Base-by-base conservation (phyloP, 2,888 invertebrate genomes). In the Galeruca laticollis region DNA sequence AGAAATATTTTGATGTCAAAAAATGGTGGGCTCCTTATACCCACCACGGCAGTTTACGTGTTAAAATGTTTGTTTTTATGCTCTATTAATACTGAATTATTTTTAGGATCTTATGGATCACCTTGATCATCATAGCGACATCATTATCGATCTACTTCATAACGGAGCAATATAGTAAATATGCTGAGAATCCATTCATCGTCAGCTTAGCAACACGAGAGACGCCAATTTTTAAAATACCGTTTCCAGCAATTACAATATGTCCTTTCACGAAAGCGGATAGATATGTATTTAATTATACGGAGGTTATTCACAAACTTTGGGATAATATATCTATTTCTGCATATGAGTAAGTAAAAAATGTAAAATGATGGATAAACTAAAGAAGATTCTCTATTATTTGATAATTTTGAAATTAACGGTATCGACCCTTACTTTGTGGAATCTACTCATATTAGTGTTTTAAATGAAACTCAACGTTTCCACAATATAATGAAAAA, bases 181-280 rank as follows among this genome's bases (percentile, higher is more conserved):
- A 92, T 92, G 88, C 90, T 69, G 88, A 88, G 70, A 91, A 89
- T 79, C 93, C 93, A 0, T 92, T 93, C 0, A 92, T 92, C 77
- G 92, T 92, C 3, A 92, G 90, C 79, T 92, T 92, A 79, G 91
- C 92, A 1, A 92, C 92, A 80, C 90, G 89, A 62, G 89, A 91
- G 0, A 92, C 91, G 10, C 89, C 89, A 1, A 88, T 90, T 64
- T 90, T 89, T 88, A 87, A 88, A 82, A 89, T 90, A 57, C 84
- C 84, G 5, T 84, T 84, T 78, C 84, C 84, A 8, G 82, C 84
- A 4, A 80, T 84, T 3, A 84, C 84, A 1, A 80, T 84, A 67
- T 84, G 84, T 70, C 79, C 79, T 1, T 57, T 56, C 43, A 43
- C 65, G 0, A 80, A 80, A 68, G 51, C 72, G 0, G 86, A 88